Base-by-base conservation (phyloP, 2,888 invertebrate genomes). In the Troilus luridus region DNA sequence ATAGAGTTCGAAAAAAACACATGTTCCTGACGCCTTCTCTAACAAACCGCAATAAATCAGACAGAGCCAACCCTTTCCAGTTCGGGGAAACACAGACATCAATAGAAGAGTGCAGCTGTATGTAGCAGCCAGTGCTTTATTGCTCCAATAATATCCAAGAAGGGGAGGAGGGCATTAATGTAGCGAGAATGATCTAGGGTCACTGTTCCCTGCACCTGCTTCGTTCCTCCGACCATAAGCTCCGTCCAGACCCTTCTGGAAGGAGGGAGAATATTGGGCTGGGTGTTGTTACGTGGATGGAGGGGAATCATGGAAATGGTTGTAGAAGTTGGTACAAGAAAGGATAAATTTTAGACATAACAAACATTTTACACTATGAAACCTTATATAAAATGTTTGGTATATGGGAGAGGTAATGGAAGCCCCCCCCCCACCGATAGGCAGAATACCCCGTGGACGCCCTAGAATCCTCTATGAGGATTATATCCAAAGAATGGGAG, bases 151-250 rank as follows among this genome's bases (percentile, higher is more conserved):
- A 85, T 85, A 85, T n/a, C 85, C 56, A 21, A 12, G n/a, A n/a
- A 0, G 56, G 11, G 85, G 54, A n/a, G 21, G 54, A 21, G n/a
- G n/a, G 85, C 56, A 58, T 85, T 85, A 85, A 85, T 85, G 85
- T 85, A 85, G 85, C 85, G 85, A 56, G 56, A 85, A 85, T 85
- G 85, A 85, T 85, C 85, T 85, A 85, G 85, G 85, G 56, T 58
- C 56, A 56, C 85, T 85, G 56, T 85, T 85, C 14, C 56, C 85
- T 5, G 85, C 85, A 85, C 85, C 85, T 85, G 85, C 56, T 85
- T 85, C 56, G n/a, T 27, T 85, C 12, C 21, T 56, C 85, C 85
- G 67, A 67, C 67, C 67, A 8, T 58, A 27, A n/a, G 56, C 85
- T 58, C 56, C 11, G 11, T 77, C 17, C 24, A 24, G 41, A 2